Base-by-base conservation (phyloP, 2,888 invertebrate genomes). In the Dryocosmus kuriphilus region DNA sequence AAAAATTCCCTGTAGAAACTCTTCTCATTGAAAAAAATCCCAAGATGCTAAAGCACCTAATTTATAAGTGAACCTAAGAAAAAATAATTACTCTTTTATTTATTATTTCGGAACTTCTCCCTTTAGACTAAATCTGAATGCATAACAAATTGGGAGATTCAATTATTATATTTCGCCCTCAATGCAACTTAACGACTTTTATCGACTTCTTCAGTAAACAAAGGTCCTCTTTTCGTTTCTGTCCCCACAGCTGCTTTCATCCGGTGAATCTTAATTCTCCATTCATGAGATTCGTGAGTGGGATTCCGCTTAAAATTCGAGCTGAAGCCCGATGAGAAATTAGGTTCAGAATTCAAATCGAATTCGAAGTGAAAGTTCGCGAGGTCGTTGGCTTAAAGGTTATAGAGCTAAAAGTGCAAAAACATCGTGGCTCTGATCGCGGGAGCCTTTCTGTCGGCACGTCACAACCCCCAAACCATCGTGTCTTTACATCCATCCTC, bases 271-370 rank as follows among this genome's bases (percentile, higher is more conserved):
- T 71, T 71, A 71, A 71, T 71, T 71, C 46, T 9, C 51, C n/a
- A 71, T 71, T 71, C 71, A 71, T 51, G 46, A 71, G 71, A 71
- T 51, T 71, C 71, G 30, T 51, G 32, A 71, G 30, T 30, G n/a
- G 51, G 30, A 51, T 71, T 71, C 14, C 51, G 30, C 71, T 71
- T 71, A 46, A 51, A 71, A 71, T 71, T 71, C 51, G 51, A 71
- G 51, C 30, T 32, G 51, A 51, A 71, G 32, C n/a, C 32, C 51
- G 51, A 71, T 71, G 71, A 71, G 71, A 51, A 71, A 71, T 51
- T 71, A 51, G n/a, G 71, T 71, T 51, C 9, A 27, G 24, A 46
- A 67, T 67, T 67, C 67, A 67, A 55, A 32, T 71, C 71, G 51
- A 51, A 71, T 32, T n/a, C 9, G 30, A 71, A 71, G 30, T 51